Evolutionary conservation across 2,113 vertebrate species (phyloP).

Genomic region (Cnemophilus loriae): DNA sequence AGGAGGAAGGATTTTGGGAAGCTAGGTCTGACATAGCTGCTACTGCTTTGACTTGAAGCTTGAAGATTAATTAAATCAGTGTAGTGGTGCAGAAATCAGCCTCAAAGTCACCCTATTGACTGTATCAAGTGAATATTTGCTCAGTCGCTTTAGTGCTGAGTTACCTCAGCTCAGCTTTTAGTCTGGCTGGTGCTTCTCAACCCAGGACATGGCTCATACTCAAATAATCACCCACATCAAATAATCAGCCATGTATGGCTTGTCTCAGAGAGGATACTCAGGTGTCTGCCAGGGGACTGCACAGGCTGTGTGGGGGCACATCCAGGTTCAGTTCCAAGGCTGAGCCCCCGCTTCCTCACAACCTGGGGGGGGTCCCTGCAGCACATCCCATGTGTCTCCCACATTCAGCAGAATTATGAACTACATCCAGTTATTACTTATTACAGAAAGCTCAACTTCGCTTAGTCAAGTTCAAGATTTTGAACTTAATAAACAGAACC

Average conservation of each 20-base stretch:
- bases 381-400: accelerated
- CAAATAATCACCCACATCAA: background rate
- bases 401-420: background rate
- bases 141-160: background rate
- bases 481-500: background rate
- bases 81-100: background rate
- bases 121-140: background rate
- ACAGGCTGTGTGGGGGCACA: accelerated
- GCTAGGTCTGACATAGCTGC: background rate
- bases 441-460: background rate
- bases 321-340: background rate
- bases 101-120: background rate
- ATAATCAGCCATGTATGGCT: background rate
- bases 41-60: background rate
- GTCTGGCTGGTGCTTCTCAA: background rate
- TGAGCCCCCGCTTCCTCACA: background rate
- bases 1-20: background rate
- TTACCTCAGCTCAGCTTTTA: background rate
- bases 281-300: background rate
- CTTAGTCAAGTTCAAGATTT: background rate
- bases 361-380: background rate
- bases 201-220: accelerated
- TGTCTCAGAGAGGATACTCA: background rate
- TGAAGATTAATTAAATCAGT: background rate
- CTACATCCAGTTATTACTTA: background rate